Percentiles rank a stretch among this genome's conserved stretches.
Conservation (phyloP, 2,113 vertebrate genomes). For the Brevimyrus niger region DNA sequence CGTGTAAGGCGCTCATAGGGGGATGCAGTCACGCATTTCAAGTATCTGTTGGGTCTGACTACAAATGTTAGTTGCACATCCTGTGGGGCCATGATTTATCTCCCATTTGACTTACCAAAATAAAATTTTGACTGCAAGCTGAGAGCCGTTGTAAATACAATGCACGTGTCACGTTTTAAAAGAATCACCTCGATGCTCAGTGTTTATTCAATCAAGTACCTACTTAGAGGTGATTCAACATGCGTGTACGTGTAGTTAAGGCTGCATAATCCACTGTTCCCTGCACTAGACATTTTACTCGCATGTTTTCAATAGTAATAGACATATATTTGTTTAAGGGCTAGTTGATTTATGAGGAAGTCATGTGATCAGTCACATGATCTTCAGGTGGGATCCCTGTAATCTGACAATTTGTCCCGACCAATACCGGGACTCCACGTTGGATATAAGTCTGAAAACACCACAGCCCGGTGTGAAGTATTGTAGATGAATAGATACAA, state of each 20-base stretch:
- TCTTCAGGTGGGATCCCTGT: not conserved
- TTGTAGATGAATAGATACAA: too few relatives aligned
- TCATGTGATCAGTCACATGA: not conserved
- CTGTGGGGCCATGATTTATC: not conserved
- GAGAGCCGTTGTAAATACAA: not conserved
- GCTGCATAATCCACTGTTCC: not conserved
- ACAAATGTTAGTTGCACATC: not conserved
- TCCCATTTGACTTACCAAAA: not conserved
- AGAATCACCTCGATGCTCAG: not conserved
- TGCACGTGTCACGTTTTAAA: not conserved
- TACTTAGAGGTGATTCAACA: not conserved
- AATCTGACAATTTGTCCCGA: not conserved
- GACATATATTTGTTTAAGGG: not conserved
- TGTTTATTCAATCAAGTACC: not conserved
- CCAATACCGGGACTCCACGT: too few relatives aligned
- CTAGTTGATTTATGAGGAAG: not conserved
- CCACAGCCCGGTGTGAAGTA: too few relatives aligned
- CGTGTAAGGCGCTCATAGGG: not conserved
- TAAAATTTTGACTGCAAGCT: not conserved
- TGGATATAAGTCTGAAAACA: too few relatives aligned
- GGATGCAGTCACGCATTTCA: not conserved
- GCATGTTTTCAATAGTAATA: not conserved
- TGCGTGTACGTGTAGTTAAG: not conserved
- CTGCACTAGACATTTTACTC: not conserved
- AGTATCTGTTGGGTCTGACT: not conserved